Conservation (phyloP, 2,797 vertebrate species). For the Tamandua tetradactyla region DNA sequence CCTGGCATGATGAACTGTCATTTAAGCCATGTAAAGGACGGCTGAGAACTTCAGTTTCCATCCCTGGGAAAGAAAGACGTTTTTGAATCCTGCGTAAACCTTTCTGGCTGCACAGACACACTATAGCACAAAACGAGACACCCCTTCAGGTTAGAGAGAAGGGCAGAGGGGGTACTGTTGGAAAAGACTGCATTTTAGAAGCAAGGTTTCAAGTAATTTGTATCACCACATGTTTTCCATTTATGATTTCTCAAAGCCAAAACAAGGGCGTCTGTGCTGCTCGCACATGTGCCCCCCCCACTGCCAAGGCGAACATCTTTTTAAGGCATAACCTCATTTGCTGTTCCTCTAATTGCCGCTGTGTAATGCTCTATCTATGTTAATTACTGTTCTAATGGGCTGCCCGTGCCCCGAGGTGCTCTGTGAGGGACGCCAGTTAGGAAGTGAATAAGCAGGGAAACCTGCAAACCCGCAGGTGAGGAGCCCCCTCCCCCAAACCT, state of each 20-base stretch:
- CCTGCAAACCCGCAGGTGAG: constrained; percentile 15
- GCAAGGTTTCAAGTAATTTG: neutral
- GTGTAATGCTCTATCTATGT: constrained; percentile 51
- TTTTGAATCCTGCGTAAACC: neutral
- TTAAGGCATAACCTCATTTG: neutral
- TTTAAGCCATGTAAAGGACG: constrained; percentile 22
- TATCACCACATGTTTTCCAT: neutral
- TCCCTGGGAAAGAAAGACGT: constrained; percentile 45
- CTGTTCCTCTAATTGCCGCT: constrained; percentile 37
- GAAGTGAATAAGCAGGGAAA: constrained; percentile 53
- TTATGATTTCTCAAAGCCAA: neutral
- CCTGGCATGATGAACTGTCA: constrained; percentile 15
- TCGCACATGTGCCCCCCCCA: rapidly evolving
- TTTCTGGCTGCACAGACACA: neutral
- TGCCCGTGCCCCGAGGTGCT: neutral
- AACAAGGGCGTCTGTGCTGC: neutral
- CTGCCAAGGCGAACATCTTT: neutral
- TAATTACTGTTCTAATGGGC: constrained; percentile 55
- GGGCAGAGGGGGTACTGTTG: neutral
- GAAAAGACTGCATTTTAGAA: neutral
- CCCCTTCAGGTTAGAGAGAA: neutral
- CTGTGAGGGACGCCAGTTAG: constrained; percentile 10
- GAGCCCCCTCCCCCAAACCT: neutral
- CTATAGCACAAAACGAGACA: constrained; percentile 26
- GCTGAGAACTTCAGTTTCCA: constrained; percentile 49